A percentile compares a stretch with the other conserved stretches of the same genome.
phyloP scores from a whole-genome alignment of 2,888 invertebrate species.

The Rotaria magnacalcarata region DNA sequence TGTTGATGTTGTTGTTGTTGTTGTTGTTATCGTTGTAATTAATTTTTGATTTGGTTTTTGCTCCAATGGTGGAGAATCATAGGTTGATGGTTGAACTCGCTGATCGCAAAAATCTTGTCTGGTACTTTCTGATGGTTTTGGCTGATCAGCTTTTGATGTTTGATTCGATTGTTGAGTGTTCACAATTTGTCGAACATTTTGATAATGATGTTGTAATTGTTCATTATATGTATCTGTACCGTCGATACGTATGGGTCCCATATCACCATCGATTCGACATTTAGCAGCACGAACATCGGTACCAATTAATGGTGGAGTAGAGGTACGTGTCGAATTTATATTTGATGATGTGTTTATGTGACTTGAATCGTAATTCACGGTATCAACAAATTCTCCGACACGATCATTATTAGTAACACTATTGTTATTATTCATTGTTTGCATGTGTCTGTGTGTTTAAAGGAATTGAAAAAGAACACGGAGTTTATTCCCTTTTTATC shows the following conservation, averaged over 20 bases:
- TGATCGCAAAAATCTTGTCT: not conserved
- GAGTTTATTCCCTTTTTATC: not conserved
- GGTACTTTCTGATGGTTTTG: not conserved
- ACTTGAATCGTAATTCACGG: not conserved
- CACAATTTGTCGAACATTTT: not conserved
- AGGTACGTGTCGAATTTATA: not conserved
- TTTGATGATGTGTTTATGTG: not conserved
- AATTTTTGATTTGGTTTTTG: not conserved
- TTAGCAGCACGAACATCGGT: not conserved
- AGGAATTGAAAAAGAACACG: not conserved
- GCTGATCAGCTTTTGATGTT: not conserved
- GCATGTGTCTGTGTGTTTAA: not conserved
- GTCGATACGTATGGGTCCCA: not conserved
- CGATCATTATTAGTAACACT: not conserved
- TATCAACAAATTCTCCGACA: not conserved
- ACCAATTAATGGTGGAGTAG: conserved; percentile 1
- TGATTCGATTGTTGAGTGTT: not conserved
- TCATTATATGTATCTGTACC: not conserved
- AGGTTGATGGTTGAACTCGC: not conserved
- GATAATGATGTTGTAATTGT: not conserved
- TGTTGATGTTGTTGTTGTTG: not conserved
- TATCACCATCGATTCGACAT: not conserved
- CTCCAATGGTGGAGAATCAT: not conserved
- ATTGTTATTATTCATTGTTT: not conserved
- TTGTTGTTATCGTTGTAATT: conserved; percentile 15